phyloP scores from a whole-genome alignment of 2,797 vertebrate genomes.

The Lepus townsendii region DNA sequence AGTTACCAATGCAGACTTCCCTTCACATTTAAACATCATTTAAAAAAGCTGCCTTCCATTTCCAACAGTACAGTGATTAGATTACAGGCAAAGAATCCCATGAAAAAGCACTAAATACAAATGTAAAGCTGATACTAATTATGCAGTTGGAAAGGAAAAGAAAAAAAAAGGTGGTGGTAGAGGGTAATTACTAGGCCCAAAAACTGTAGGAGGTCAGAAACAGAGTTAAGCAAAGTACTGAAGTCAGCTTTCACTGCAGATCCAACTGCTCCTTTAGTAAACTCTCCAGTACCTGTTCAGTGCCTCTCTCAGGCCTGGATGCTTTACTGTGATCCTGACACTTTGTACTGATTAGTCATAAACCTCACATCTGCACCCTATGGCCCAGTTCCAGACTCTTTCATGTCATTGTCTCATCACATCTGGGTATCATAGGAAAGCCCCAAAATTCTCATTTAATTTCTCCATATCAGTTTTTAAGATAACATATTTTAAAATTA shows the following conservation, averaged over 20 bases:
- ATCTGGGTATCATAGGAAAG: not conserved
- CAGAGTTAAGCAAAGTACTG: not conserved
- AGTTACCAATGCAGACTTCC: not conserved
- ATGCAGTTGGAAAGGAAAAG: not conserved
- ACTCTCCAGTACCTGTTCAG: too few relatives aligned
- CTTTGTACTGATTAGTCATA: not conserved
- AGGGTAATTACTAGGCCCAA: not conserved
- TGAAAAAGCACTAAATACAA: slow-evolving; percentile 1
- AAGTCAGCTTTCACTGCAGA: not conserved
- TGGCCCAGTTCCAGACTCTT: not conserved
- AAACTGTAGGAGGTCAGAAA: not conserved
- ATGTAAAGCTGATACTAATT: not conserved
- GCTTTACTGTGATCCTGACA: not conserved
- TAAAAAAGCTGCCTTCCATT: not conserved
- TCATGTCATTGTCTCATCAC: not conserved
- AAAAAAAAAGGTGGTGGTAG: not conserved
- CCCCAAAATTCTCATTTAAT: not conserved
- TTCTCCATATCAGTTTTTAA: not conserved
- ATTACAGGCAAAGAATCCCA: too few relatives aligned
- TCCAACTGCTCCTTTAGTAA: not conserved
- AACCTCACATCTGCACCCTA: not conserved
- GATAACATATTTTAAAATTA: too few relatives aligned
- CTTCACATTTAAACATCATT: not conserved
- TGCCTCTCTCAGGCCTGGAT: not conserved
- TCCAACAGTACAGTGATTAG: not conserved